Percentiles rank a stretch among this genome's conserved stretches.
Evolutionary conservation across 1,140 invertebrate genomes (phyloP).

Genomic region (Oryctes rhinoceros): DNA sequence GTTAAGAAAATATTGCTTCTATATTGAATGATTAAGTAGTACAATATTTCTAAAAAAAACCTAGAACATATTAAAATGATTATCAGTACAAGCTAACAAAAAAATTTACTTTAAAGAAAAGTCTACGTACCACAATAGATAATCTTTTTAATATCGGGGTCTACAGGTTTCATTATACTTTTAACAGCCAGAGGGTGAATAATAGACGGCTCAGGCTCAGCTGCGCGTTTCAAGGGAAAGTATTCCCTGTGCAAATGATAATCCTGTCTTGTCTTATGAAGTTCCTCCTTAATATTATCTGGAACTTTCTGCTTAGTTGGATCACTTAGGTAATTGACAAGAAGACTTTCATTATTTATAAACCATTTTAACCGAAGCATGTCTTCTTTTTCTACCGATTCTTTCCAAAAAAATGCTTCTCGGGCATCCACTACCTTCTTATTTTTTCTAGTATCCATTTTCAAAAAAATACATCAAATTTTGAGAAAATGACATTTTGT

Average conservation of each 20-base stretch:
- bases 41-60: no score
- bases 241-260: slow-evolving; percentile 48
- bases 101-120: not conserved
- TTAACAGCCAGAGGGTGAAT: slow-evolving; percentile 37
- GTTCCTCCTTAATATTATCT: slow-evolving; percentile 50
- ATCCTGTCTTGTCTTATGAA: slow-evolving; percentile 48
- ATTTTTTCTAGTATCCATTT: slow-evolving; percentile 39
- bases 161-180: slow-evolving; percentile 54
- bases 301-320: slow-evolving; percentile 48
- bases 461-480: slow-evolving; percentile 16
- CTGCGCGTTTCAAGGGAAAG: not conserved
- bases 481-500: slow-evolving; percentile 26
- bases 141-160: slow-evolving; percentile 51
- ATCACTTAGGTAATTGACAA: slow-evolving; percentile 52
- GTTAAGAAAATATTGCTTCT: no score
- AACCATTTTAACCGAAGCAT: slow-evolving; percentile 54
- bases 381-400: slow-evolving; percentile 52
- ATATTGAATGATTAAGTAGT: no score
- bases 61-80: no score
- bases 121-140: slow-evolving; percentile 49
- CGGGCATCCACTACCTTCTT: slow-evolving; percentile 31
- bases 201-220: slow-evolving; percentile 40
- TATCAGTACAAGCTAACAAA: no score
- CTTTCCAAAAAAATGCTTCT: slow-evolving; percentile 46
- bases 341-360: slow-evolving; percentile 50